Evolutionary conservation across 2,797 vertebrate species (phyloP), one percentile per base, ranked within the genome.

Genomic region (Malacoraja senta): DNA sequence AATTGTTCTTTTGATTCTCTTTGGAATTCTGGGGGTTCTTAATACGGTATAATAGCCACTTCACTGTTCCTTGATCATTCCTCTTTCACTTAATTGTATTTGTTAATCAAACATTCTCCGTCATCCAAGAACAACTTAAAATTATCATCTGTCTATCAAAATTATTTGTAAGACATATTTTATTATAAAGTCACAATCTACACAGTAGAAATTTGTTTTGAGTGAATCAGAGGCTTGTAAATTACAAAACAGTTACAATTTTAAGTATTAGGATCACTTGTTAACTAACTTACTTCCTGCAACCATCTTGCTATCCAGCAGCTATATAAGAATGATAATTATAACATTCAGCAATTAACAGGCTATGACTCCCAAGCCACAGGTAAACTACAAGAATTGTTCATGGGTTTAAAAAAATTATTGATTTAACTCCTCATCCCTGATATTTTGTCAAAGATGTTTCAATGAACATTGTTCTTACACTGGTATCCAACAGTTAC

Each of bases 131-230:
- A 29, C 44, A 38, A 72, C 8, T 71, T 76, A 35, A 71, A 92
- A 92, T 21, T 12, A 91, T 26, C 71, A 53, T n/a, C 4, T 53
- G 44, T 0, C 4, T 53, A 53, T 53, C 44, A 53, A 53, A 53
- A 53, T 53, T 53, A 53, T 53, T 6, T 9, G 24, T 38, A 44
- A 76, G 26, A 35, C 44, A 38, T 17, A 91, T 74, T 91, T 74
- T 83, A 44, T 38, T 26, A 26, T 44, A 72, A 91, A 76, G 21
- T n/a, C 90, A 91, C 38, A 76, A 58, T 76, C 72, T 88, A 68
- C 32, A 68, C 76, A 53, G 71, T 76, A 92, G 71, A 92, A 92
- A 35, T 68, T 65, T 38, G 35, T 71, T 91, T 91, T 91, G 8
- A 9, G 10, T 29, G 71, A 74, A 68, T 4, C 29, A 65, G 61